Percentiles rank a stretch among this genome's conserved stretches.
Conservation (phyloP, 2,113 vertebrate species). For the Antigone vipio region DNA sequence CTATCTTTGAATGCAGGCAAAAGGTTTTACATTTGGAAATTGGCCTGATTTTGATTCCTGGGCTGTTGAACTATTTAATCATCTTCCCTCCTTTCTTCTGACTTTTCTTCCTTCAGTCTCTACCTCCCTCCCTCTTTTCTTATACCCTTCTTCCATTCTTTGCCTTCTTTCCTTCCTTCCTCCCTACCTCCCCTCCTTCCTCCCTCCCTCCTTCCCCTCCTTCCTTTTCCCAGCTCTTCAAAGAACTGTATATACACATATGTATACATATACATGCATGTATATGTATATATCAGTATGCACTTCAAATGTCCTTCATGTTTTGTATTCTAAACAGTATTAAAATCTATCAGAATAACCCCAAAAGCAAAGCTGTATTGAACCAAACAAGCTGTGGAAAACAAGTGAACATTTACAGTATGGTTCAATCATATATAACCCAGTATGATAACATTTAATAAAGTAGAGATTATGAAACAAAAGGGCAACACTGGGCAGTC, state of each 20-base stretch:
- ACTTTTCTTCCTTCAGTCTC: background rate
- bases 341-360: background rate
- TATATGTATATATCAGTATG: too few relatives aligned
- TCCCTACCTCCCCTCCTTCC: too few relatives aligned
- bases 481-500: slow-evolving; percentile 45
- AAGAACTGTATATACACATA: background rate
- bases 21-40: background rate
- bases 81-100: background rate
- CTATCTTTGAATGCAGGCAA: background rate
- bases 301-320: background rate
- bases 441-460: slow-evolving; percentile 14
- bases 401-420: background rate
- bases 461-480: slow-evolving; percentile 45
- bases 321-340: background rate
- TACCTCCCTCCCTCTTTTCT: background rate
- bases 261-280: background rate
- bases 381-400: slow-evolving; percentile 8
- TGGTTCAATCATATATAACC: slow-evolving; percentile 5
- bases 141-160: too few relatives aligned
- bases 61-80: background rate
- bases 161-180: background rate
- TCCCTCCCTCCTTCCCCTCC: too few relatives aligned
- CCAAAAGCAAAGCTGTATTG: background rate
- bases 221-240: background rate
- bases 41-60: background rate